A percentile compares a stretch with the other conserved stretches of the same genome.
Conservation (phyloP, 2,113 vertebrate species). For the Neopipo cinnamomea region DNA sequence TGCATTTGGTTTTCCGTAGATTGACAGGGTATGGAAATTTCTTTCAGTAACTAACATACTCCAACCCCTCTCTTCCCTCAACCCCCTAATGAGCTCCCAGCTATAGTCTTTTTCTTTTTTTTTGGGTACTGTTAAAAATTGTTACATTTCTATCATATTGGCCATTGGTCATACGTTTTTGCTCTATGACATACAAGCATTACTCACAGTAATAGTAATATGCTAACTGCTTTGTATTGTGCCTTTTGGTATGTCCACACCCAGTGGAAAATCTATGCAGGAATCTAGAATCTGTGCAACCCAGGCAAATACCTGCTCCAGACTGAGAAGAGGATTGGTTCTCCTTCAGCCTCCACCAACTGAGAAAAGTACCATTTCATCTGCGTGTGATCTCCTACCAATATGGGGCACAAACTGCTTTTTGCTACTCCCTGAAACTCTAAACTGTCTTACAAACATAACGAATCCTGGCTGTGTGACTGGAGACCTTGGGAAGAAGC, state of each 20-base stretch:
- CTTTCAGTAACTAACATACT: neutral
- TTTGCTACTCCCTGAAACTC: neutral
- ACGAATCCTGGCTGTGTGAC: neutral
- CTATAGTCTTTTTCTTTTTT: neutral
- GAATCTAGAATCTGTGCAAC: neutral
- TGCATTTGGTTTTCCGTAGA: neutral
- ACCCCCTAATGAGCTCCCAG: neutral
- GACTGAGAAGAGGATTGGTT: neutral
- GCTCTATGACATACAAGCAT: neutral
- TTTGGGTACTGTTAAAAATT: neutral
- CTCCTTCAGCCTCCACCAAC: neutral
- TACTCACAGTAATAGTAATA: neutral
- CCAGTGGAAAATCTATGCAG: neutral
- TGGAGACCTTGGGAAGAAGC: neutral
- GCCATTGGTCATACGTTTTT: neutral
- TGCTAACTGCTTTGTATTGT: neutral
- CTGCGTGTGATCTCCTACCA: neutral
- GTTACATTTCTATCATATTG: neutral
- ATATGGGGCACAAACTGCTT: accelerated
- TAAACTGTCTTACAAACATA: neutral
- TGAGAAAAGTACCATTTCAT: neutral
- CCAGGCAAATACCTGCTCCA: neutral
- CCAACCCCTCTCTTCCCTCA: neutral
- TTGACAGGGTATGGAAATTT: neutral
- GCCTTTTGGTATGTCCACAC: neutral